Base-by-base conservation (phyloP, 2,888 invertebrate species). In the Eupithecia centaureata region DNA sequence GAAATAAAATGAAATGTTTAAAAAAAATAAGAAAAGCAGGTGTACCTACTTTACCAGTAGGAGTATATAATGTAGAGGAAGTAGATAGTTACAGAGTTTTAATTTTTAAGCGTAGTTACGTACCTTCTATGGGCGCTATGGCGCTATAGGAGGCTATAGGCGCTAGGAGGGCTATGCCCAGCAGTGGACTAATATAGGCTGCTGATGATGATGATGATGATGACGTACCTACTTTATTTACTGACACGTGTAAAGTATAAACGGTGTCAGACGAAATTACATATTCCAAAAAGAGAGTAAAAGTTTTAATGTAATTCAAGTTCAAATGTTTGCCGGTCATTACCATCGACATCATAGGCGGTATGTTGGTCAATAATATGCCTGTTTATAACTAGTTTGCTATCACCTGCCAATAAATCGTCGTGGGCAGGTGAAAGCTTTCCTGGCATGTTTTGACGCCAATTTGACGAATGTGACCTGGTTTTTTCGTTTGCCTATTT, bases 401-500 rank as follows among this genome's bases (percentile, higher is more conserved):
- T 63, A 63, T 65, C 70, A 66, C 70, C 70, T 66, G 66, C 54
- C 66, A 63, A 57, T 69, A 64, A 56, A 57, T 33, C n/a, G 52
- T 63, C n/a, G 62, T 63, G 38, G 61, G 61, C 70, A 66, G 69
- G 69, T 70, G 69, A 70, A 70, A 70, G 69, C 69, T n/a, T 68
- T 54, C 35, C 58, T 61, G 52, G 7, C 52, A 62, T 33, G 47
- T 65, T 62, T 65, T 68, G 38, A 30, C 57, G 32, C 52, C 58
- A 67, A 63, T 67, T 59, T 58, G 30, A 57, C 27, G 38, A 58
- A 68, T 38, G 12, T 30, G 38, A 61, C 51, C 57, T 64, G 38
- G 47, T 30, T 7, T 30, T 25, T 35, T 51, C 22, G 18, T 38
- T 51, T 28, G 15, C 10, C 33, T 27, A 38, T 63, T 56, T 56